Percentiles rank a stretch among this genome's conserved stretches.
These are phyloP conservation scores for Lathronympha strigana DNA, from an alignment of 2,888 invertebrate genomes.

Conservation along the genomic window DNA sequence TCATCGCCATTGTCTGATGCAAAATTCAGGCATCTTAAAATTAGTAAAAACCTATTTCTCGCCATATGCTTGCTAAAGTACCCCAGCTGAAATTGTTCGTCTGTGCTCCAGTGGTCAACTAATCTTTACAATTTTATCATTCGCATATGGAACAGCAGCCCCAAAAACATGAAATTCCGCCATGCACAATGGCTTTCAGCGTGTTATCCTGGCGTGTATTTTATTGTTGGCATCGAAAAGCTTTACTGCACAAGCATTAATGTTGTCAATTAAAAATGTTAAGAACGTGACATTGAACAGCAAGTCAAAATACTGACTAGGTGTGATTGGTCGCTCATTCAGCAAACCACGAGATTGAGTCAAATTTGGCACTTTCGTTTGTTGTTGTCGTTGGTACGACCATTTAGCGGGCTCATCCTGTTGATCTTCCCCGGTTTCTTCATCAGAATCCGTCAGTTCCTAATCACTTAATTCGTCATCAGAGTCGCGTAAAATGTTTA, in stretches of 20 bases:
- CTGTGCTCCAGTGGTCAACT: slow-evolving; percentile 5
- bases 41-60: slow-evolving; percentile 8
- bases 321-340: too few species aligned
- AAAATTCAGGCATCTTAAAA: slow-evolving; percentile 3
- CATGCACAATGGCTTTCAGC: not conserved
- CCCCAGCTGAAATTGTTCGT: not conserved
- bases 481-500: too few species aligned
- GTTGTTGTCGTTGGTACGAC: too few species aligned
- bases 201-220: slow-evolving; percentile 1
- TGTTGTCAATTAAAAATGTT: too few species aligned
- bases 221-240: slow-evolving; percentile 3
- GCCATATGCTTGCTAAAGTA: slow-evolving; percentile 7
- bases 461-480: too few species aligned
- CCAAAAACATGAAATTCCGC: slow-evolving; percentile 5
- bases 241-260: slow-evolving; percentile 3
- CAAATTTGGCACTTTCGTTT: too few species aligned
- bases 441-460: too few species aligned
- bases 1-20: not conserved
- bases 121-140: not conserved
- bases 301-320: too few species aligned
- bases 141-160: slow-evolving; percentile 2
- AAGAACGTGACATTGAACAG: too few species aligned
- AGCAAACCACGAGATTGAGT: too few species aligned
- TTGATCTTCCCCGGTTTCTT: too few species aligned
- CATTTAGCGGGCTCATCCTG: too few species aligned